Conservation (phyloP, 2,113 vertebrate genomes). For the Anolis sagrei region DNA sequence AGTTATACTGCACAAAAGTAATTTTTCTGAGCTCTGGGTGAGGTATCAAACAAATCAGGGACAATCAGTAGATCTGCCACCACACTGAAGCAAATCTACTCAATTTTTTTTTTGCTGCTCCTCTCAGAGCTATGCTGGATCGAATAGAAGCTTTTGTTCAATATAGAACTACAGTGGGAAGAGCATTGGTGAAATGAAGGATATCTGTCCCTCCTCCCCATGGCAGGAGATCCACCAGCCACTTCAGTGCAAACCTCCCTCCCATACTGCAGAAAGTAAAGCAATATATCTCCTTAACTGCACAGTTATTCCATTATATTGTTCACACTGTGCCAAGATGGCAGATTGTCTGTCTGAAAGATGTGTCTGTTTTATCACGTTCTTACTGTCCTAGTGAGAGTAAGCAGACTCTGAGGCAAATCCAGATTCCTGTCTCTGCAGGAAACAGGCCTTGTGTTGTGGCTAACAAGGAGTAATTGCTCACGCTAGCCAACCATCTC, state of each 20-base stretch:
- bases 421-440: slow-evolving; percentile 51
- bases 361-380: slow-evolving; percentile 15
- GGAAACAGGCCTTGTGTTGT: slow-evolving; percentile 56
- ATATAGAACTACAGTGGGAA: too few species aligned
- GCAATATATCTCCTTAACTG: background rate
- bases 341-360: slow-evolving; percentile 20
- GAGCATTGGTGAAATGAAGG: too few species aligned
- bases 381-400: slow-evolving; percentile 62
- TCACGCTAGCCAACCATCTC: background rate
- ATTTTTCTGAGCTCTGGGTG: too few species aligned
- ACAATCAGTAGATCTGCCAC: too few species aligned
- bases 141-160: too few species aligned
- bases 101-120: too few species aligned
- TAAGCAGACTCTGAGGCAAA: slow-evolving; percentile 60
- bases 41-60: too few species aligned
- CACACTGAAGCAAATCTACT: too few species aligned
- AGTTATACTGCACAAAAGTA: background rate
- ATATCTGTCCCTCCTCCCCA: too few species aligned
- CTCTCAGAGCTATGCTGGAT: too few species aligned
- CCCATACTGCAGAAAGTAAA: background rate
- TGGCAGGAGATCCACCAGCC: too few species aligned
- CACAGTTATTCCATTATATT: slow-evolving; percentile 24
- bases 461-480: slow-evolving; percentile 32
- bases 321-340: background rate
- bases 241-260: background rate